Base-by-base conservation (phyloP, 2,888 invertebrate species). In the Tuta absoluta region DNA sequence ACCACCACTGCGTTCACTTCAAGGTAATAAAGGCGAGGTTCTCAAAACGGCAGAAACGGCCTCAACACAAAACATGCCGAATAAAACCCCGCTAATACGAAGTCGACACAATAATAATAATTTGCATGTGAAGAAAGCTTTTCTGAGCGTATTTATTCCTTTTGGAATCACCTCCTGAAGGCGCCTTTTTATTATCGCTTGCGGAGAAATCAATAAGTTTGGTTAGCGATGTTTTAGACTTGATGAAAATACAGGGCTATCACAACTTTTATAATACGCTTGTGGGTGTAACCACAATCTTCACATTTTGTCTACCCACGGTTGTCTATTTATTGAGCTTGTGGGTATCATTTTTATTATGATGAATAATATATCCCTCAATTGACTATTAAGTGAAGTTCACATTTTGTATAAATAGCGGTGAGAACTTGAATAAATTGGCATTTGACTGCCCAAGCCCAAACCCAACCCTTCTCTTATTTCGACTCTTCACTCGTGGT, bases 71-170 rank as follows among this genome's bases (percentile, higher is more conserved):
- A 73, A 74, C 70, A 69, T 67, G 68, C 66, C 68, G 67, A 67
- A 67, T 81, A 81, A 80, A 81, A 80, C 76, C 75, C 74, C 77
- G 77, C 80, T 84, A 84, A 85, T 84, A 80, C 81, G 73, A 67
- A 24, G 23, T 24, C 23, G 79, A 81, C 80, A 80, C 82, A 83
- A 85, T 84, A 84, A 85, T 82, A 83, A 85, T 84, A 83, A 85
- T 85, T 84, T 84, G 85, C 84, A 84, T 84, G 80, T 81, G 81
- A 77, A 81, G 77, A 75, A 79, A 81, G 51, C 21, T 14, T 23
- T 53, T 23, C 23, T 12, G 21, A 51, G 21, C 21, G 51, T 76
- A 49, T 61, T 61, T 49, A 49, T 61, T 49, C 48, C 19, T n/a
- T 49, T 49, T 60, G 45, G 23, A 53, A 53, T 24, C 45, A 14